Conservation (phyloP, 2,113 vertebrate species). For the Mobula birostris region DNA sequence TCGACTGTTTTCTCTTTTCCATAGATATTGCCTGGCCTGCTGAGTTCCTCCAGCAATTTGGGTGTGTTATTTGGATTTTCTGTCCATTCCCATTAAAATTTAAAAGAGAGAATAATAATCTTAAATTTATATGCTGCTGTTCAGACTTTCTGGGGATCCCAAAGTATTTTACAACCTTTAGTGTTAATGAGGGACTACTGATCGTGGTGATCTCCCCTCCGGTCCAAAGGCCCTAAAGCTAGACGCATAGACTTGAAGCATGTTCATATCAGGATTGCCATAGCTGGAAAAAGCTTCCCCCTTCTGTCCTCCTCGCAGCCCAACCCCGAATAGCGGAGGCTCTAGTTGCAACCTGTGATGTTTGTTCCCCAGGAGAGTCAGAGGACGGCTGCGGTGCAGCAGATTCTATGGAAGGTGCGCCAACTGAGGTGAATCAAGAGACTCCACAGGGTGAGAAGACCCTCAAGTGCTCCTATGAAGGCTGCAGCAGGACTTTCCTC, state of each 20-base stretch:
- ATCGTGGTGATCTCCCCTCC: neutral
- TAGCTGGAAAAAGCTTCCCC: neutral
- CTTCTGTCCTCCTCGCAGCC: neutral
- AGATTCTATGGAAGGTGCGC: constrained; percentile 69
- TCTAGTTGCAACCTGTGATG: neutral
- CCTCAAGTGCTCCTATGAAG: constrained; percentile 86
- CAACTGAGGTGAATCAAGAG: constrained; percentile 58
- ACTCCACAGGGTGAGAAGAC: constrained; percentile 72
- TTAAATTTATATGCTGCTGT: neutral
- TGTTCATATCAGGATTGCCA: neutral
- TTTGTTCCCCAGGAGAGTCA: constrained; percentile 69
- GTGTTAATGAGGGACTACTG: neutral
- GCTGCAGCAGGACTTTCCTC: constrained; percentile 86
- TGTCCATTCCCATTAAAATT: neutral
- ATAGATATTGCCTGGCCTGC: no score
- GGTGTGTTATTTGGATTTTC: neutral
- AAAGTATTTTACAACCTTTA: neutral
- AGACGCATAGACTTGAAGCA: no score
- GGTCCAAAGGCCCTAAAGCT: neutral
- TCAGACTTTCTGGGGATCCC: neutral
- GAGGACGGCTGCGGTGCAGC: constrained; percentile 58
- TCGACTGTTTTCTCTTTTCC: no score
- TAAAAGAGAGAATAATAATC: neutral
- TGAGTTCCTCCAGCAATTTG: no score
- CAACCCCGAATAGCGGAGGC: neutral